phyloP scores from a whole-genome alignment of 2,113 vertebrate genomes.

The Perca fluviatilis region DNA sequence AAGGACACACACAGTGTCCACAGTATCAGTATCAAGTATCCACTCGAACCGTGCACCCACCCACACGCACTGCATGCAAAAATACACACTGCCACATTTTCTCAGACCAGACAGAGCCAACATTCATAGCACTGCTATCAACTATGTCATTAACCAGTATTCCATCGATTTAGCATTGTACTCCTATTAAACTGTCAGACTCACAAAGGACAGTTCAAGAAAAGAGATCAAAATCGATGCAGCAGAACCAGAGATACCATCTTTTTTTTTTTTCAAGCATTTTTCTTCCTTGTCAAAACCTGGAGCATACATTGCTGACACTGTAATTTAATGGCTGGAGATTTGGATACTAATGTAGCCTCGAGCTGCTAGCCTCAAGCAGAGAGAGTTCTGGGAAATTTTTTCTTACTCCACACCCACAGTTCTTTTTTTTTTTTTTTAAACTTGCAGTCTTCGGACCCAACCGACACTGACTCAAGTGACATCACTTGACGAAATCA shows the following conservation, averaged over 20 bases:
- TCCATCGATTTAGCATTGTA: neutral
- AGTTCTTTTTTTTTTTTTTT: neutral
- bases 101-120: neutral
- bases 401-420: neutral
- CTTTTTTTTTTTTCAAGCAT: neutral
- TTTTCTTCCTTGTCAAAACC: neutral
- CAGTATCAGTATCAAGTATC: slow-evolving; percentile 15
- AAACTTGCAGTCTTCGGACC: neutral
- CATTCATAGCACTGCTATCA: neutral
- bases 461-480: neutral
- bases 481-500: neutral
- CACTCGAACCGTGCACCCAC: slow-evolving; percentile 1
- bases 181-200: neutral
- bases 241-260: neutral
- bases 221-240: neutral
- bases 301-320: neutral
- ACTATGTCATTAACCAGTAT: neutral
- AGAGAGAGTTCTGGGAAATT: neutral
- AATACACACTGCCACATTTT: neutral
- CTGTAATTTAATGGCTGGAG: neutral
- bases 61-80: neutral
- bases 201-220: neutral
- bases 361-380: neutral
- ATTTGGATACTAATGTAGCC: neutral
- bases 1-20: slow-evolving; percentile 38